Evolutionary conservation across 2,113 vertebrate species (phyloP).

Genomic region (Phylloscopus whistleri): DNA sequence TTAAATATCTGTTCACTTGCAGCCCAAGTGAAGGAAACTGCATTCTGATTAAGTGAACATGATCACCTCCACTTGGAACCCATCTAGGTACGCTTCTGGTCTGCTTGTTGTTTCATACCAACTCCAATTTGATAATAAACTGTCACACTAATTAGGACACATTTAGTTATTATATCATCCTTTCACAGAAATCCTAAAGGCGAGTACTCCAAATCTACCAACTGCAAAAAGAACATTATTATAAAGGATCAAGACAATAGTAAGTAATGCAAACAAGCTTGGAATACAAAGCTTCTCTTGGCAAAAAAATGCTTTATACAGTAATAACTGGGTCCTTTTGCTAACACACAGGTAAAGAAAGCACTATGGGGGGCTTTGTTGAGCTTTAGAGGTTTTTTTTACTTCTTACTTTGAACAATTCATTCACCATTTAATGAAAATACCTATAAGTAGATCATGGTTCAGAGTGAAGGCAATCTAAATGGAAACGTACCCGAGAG

Average conservation of each 20-base stretch:
- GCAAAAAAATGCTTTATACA: neutral
- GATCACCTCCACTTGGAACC: neutral
- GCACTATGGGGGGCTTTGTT: neutral
- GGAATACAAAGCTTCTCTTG: neutral
- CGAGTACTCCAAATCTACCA: neutral
- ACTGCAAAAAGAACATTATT: neutral
- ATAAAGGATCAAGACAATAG: neutral
- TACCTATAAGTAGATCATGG: neutral
- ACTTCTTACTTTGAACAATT: neutral
- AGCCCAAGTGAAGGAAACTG: neutral
- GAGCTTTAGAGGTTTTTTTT: neutral
- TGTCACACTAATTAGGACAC: neutral
- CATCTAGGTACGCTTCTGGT: neutral
- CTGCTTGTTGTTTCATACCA: neutral
- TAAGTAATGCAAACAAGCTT: neutral
- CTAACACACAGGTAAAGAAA: neutral
- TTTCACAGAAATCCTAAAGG: neutral
- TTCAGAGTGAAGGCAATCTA: neutral
- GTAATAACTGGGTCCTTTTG: neutral
- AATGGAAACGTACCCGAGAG: neutral
- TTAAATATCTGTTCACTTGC: neutral
- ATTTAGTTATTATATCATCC: neutral
- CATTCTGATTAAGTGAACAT: neutral
- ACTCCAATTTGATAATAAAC: neutral
- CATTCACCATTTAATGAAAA: neutral